Evolutionary conservation across 2,113 vertebrate genomes (phyloP), one percentile per base, ranked within the genome.

Genomic region (Myotis yumanensis): DNA sequence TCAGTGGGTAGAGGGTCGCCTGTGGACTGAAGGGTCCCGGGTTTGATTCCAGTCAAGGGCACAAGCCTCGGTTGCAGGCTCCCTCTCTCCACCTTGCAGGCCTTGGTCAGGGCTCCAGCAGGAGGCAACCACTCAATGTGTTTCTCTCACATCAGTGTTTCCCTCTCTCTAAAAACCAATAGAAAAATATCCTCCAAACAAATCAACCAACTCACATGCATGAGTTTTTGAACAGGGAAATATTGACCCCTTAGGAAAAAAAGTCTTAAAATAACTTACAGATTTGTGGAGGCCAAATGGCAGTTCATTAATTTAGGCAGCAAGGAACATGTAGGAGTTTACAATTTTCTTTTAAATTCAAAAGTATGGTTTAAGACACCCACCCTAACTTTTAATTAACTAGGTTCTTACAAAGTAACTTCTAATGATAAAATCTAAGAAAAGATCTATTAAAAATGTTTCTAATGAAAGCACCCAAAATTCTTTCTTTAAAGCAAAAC

Each of bases 381-480:
- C 4, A 23, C 1, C 1, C 3, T 25, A 52, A 52, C 3, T 37
- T 20, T 10, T 2, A 5, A 5, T 76, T 66, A 77, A 46, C 4
- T 25, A 51, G 16, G 16, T 91, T 14, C 3, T 30, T 30, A 75
- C 0, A 0, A 35, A 10, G 4, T 11, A 76, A 46, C 7, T n/a
- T 28, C 10, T 75, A 46, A 6, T 46, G 3, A 9, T 68, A 66
- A 54, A 3, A 3, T 2, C 5, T 22, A 43, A 43, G 15, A 35
- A 69, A 59, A 72, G 3, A 32, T 20, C 3, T 30, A 5, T 4
- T 32, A 0, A 18, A 76, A 57, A 1, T 57, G 15, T 68, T 48
- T 4, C 8, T 75, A 28, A 40, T 16, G 5, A 68, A 64, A 43
- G 4, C 1, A 64, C 20, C 15, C 2, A 5, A 52, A 91, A 43